Evolutionary conservation across 2,888 invertebrate genomes (phyloP), one percentile per base, ranked within the genome.

Genomic region (Tryphoninae sp.): DNA sequence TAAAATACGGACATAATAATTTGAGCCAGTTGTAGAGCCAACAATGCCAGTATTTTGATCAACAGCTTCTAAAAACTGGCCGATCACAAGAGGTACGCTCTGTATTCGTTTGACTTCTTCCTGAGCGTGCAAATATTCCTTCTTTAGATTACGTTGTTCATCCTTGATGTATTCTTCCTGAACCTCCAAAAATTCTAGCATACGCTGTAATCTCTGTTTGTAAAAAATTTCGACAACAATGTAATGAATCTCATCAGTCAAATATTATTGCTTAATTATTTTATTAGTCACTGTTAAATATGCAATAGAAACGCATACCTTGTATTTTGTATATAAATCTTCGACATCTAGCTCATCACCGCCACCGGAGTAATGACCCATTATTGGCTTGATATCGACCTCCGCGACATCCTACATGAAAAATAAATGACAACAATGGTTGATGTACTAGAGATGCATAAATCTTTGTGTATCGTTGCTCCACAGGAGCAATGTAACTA

Each of bases 101-200:
- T 99, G 99, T 89, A 99, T 99, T 59, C 99, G 95, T 92, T 99
- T 99, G 0, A 99, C 99, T 93, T 98, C 97, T 90, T 97, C 97
- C 90, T 99, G 99, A 0, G 99, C 99, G 92, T 99, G 99, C 1
- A 99, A 94, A 92, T 99, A 98, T 92, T 99, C 99, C 89, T 99
- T 99, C 92, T 99, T 99, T 75, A 99, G 93, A 92, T 99, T 99
- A 76, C 99, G 95, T 91, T 99, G 99, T 93, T 99, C 99, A 94
- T 99, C 98, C 93, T 99, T 99, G 75, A 99, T 99, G 91, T 99
- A 99, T 89, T 99, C 99, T 91, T 99, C 99, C 93, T 99, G 99
- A 0, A 99, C 99, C 92, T 98, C 98, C 9, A 99, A 93, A 92
- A 99, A 99, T 92, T 99, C 99, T 26, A 99, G 92, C 93, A 98